These are phyloP conservation scores for Oryzias dopingdopingensis DNA, from an alignment of 2,797 vertebrate genomes.

Conservation along the genomic window DNA sequence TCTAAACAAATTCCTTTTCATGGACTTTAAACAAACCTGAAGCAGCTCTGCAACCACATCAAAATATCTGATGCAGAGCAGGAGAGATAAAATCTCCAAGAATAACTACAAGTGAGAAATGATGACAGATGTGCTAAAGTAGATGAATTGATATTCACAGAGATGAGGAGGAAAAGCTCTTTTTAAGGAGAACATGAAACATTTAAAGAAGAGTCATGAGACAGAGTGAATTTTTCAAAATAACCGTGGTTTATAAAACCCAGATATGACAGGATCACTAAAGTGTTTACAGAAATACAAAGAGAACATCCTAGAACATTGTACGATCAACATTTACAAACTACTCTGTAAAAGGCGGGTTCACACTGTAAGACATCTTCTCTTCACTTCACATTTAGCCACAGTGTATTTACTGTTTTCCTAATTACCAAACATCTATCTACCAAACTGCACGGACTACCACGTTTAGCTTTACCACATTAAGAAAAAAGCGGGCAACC, in stretches of 20 bases:
- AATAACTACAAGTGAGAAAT: too few species aligned
- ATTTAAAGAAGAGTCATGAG: constrained; percentile 49
- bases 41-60: too few species aligned
- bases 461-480: constrained; percentile 86
- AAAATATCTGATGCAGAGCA: too few species aligned
- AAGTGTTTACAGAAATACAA: constrained; percentile 85
- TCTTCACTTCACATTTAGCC: constrained; percentile 75
- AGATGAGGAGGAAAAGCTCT: too few species aligned
- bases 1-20: too few species aligned
- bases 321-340: constrained; percentile 82
- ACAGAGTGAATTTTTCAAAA: constrained; percentile 78
- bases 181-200: neutral
- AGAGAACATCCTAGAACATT: constrained; percentile 80
- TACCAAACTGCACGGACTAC: constrained; percentile 89
- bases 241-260: constrained; percentile 88
- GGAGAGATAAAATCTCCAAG: too few species aligned
- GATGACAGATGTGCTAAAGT: too few species aligned
- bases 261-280: constrained; percentile 85
- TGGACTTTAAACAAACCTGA: too few species aligned
- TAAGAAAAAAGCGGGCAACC: constrained; percentile 66
- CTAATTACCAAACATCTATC: constrained; percentile 86
- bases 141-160: too few species aligned
- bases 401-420: constrained; percentile 79
- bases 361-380: constrained; percentile 67
- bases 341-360: constrained; percentile 74